Percentiles rank a stretch among this genome's conserved stretches.
phyloP scores from a whole-genome alignment of 2,797 vertebrate species.

The Ctenopoma kingsleyae region DNA sequence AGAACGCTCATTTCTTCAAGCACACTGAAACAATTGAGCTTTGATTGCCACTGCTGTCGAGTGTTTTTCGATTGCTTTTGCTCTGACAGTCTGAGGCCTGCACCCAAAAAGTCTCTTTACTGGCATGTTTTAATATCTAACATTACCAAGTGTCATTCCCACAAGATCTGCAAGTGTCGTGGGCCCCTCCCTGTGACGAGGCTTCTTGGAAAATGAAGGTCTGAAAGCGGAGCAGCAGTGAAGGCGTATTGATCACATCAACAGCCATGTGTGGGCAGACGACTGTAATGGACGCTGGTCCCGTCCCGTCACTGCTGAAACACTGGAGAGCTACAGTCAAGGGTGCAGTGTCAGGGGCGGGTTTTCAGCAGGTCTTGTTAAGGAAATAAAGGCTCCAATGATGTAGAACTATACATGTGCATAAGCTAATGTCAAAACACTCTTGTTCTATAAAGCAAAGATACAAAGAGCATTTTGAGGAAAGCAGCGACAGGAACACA shows the following conservation, averaged over 20 bases:
- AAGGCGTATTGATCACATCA: conserved; percentile 59
- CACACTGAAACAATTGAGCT: neutral
- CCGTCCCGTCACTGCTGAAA: conserved; percentile 55
- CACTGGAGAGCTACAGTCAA: conserved; percentile 51
- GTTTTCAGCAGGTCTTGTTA: conserved; percentile 3
- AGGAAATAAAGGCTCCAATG: neutral
- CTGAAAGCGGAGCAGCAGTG: conserved; percentile 21
- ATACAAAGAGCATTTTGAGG: conserved; percentile 28
- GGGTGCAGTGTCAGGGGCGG: too few relatives aligned
- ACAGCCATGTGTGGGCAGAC: conserved; percentile 59
- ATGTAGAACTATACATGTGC: too few relatives aligned
- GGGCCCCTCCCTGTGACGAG: conserved; percentile 4
- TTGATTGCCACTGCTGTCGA: neutral
- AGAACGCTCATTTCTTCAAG: conserved; percentile 9
- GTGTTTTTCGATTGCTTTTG: conserved; percentile 12
- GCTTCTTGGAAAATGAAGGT: conserved; percentile 29
- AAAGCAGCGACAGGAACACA: conserved; percentile 15
- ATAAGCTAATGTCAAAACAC: conserved; percentile 34
- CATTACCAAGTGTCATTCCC: conserved; percentile 11
- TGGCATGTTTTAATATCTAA: neutral
- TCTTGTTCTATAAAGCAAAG: neutral
- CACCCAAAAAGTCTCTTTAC: neutral
- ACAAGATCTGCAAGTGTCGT: conserved; percentile 30
- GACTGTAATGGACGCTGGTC: conserved; percentile 46
- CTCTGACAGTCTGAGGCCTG: neutral